Evolutionary conservation across 2,888 invertebrate genomes (phyloP).

Genomic region (Xylophagus ater): DNA sequence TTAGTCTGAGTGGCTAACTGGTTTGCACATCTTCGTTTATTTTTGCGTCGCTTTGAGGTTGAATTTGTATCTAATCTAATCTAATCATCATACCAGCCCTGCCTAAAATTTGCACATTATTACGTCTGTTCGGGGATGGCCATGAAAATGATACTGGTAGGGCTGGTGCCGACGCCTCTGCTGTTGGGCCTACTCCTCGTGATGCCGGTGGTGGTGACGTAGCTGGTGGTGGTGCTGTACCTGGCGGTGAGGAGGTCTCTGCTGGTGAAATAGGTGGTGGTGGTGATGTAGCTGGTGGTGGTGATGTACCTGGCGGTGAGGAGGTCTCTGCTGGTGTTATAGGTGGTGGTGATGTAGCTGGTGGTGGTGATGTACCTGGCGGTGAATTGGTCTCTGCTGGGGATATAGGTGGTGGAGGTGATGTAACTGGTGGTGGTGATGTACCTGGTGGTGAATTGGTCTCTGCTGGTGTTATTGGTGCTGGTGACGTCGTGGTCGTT

Average conservation of each 20-base stretch:
- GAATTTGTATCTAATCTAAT: too few species aligned
- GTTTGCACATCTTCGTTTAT: too few species aligned
- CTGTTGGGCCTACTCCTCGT: too few species aligned
- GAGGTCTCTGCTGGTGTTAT: conserved; percentile 2
- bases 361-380: conserved; percentile 1
- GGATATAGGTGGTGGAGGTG: conserved; percentile 1
- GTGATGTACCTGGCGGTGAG: background rate
- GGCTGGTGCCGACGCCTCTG: background rate
- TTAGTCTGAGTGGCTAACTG: too few species aligned
- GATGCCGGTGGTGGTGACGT: background rate
- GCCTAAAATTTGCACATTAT: too few species aligned
- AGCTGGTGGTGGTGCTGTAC: background rate
- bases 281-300: background rate
- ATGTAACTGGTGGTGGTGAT: conserved; percentile 4
- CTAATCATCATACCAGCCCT: too few species aligned
- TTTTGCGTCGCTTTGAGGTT: too few species aligned
- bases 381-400: background rate
- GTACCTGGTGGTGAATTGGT: conserved; percentile 3
- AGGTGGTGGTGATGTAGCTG: conserved; percentile 1
- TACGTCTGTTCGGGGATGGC: too few species aligned
- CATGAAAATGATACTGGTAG: too few species aligned
- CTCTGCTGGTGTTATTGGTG: conserved; percentile 8
- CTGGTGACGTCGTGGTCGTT: conserved; percentile 2
- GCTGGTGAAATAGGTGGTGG: background rate
- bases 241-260: background rate